Percentiles rank a stretch among this genome's conserved stretches.
Evolutionary conservation across 2,888 invertebrate species (phyloP).

Genomic region (Toxonevra muliebris): DNA sequence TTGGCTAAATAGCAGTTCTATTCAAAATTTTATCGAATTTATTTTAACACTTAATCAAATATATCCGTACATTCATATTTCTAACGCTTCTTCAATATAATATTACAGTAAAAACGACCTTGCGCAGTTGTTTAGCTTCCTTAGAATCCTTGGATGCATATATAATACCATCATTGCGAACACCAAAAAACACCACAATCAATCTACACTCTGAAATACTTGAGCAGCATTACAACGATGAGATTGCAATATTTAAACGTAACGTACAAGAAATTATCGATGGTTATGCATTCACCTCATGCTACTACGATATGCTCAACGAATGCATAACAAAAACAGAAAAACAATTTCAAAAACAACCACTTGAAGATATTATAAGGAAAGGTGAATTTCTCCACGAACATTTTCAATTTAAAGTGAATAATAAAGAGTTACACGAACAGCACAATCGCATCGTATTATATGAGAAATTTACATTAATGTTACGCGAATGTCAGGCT

Average conservation of each 20-base stretch:
- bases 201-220: constrained; percentile 53
- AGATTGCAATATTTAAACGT: constrained; percentile 53
- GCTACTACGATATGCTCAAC: constrained; percentile 54
- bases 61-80: too few relatives aligned
- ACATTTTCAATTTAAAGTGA: constrained; percentile 54
- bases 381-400: constrained; percentile 56
- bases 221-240: constrained; percentile 62
- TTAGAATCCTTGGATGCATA: constrained; percentile 61
- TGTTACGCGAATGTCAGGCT: constrained; percentile 60
- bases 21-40: too few relatives aligned
- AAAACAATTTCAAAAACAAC: constrained; percentile 47
- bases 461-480: constrained; percentile 51
- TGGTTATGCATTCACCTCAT: constrained; percentile 54
- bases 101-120: constrained; percentile 52
- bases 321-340: constrained; percentile 45
- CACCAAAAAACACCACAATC: constrained; percentile 38
- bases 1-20: too few relatives aligned
- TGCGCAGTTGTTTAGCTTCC: constrained; percentile 61
- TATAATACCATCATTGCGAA: constrained; percentile 60
- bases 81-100: too few relatives aligned
- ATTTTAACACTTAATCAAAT: too few relatives aligned
- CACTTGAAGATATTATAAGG: constrained; percentile 49
- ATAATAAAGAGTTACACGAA: constrained; percentile 45
- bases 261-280: constrained; percentile 61
- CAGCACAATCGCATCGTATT: constrained; percentile 42